These are phyloP conservation scores for Siniperca scherzeri DNA, from an alignment of 2,797 vertebrate species.

Conservation along the genomic window DNA sequence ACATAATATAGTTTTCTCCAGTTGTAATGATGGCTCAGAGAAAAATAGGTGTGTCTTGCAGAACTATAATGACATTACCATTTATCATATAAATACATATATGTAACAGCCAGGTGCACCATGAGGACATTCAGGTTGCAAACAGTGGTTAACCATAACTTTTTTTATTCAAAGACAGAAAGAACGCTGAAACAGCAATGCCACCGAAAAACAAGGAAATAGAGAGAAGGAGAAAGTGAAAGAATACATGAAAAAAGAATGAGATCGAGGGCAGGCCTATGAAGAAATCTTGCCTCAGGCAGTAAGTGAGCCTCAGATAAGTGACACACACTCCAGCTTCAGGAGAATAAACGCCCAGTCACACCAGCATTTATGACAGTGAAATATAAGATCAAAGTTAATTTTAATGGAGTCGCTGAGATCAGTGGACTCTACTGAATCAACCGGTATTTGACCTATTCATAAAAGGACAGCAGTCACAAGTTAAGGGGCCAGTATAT, in stretches of 20 bases:
- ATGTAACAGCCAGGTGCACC: background rate
- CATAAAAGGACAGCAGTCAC: background rate
- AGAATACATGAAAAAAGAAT: background rate
- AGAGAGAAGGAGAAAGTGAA: background rate
- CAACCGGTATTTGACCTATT: background rate
- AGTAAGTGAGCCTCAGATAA: background rate
- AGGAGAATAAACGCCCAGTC: background rate
- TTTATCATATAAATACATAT: too few relatives aligned
- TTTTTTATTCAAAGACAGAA: background rate
- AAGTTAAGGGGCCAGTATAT: background rate
- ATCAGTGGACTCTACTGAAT: background rate
- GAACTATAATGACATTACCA: too few relatives aligned
- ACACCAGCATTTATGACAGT: background rate
- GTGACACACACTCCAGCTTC: background rate
- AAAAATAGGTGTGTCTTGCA: too few relatives aligned
- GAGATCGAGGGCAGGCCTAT: background rate
- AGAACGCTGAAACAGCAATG: background rate
- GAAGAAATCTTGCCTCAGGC: background rate
- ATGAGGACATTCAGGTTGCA: background rate
- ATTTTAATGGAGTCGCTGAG: background rate
- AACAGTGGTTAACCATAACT: background rate
- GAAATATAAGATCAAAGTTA: background rate
- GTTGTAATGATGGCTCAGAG: too few relatives aligned
- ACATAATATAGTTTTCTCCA: too few relatives aligned
- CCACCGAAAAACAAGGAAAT: background rate